A percentile compares a stretch with the other conserved stretches of the same genome.
Conservation (phyloP, 2,797 vertebrate species). For the Anabacerthia variegaticeps region DNA sequence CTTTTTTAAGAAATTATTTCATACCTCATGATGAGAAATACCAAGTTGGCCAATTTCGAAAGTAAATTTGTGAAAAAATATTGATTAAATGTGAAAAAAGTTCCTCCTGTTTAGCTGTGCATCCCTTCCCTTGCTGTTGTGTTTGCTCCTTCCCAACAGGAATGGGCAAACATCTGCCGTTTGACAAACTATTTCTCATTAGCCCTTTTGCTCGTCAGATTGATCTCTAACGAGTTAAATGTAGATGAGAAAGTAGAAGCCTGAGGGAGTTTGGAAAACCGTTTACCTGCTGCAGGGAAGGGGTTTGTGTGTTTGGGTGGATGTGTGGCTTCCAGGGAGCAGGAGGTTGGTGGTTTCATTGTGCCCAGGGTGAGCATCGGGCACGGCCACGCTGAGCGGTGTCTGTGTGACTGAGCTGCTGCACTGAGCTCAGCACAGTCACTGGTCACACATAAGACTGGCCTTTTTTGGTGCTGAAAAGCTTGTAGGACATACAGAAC, state of each 20-base stretch:
- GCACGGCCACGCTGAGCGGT: background rate
- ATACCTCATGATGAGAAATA: background rate
- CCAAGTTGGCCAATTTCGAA: background rate
- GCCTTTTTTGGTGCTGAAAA: background rate
- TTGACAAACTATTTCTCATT: background rate
- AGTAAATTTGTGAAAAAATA: background rate
- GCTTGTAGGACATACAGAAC: fast-evolving
- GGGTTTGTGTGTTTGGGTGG: background rate
- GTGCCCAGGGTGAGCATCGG: background rate
- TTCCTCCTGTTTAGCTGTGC: background rate
- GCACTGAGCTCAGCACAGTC: background rate
- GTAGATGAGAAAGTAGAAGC: background rate
- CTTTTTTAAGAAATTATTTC: background rate
- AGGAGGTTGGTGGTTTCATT: background rate
- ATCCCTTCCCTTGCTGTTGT: background rate
- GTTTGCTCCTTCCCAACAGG: background rate
- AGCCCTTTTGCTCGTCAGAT: background rate
- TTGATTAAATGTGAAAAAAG: background rate
- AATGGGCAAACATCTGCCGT: background rate
- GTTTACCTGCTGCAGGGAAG: background rate
- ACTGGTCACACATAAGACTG: background rate
- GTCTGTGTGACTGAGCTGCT: background rate
- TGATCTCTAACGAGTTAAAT: background rate
- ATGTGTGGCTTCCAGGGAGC: background rate
- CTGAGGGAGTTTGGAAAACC: background rate